Conservation (phyloP, 2,888 invertebrate species). For the Torymus texanus region DNA sequence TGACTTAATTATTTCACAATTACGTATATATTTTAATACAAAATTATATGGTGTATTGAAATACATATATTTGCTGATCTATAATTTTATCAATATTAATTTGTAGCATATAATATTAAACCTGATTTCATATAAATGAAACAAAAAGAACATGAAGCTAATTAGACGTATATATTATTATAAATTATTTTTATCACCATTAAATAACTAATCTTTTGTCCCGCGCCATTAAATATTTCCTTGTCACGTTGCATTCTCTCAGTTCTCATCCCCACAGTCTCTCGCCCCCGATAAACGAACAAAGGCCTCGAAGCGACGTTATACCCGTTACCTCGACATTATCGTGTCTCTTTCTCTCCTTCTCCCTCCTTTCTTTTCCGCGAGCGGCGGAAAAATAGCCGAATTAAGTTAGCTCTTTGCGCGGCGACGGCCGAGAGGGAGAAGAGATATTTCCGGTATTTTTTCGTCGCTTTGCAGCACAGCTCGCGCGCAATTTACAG, state of each 20-base stretch:
- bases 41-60: no score
- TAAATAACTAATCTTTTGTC: constrained; percentile 3
- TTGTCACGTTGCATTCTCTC: constrained; percentile 1
- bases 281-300: constrained; percentile 19
- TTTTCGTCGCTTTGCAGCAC: constrained; percentile 8
- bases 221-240: constrained; percentile 10
- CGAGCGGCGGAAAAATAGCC: constrained; percentile 40
- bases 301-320: constrained; percentile 29
- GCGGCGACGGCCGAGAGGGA: no score
- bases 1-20: no score
- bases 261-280: background rate
- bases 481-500: background rate
- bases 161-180: no score
- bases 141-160: no score
- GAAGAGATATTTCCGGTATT: constrained; percentile 33
- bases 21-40: no score
- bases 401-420: constrained; percentile 57
- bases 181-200: background rate
- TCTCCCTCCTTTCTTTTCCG: constrained; percentile 47
- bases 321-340: constrained; percentile 50
- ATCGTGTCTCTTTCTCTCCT: constrained; percentile 46
- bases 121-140: no score
- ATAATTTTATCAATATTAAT: no score
- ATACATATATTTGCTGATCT: no score
- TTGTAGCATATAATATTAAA: no score